Percentiles rank a stretch among this genome's conserved stretches.
Evolutionary conservation across 2,797 vertebrate genomes (phyloP).

Genomic region (Semotilus atromaculatus): DNA sequence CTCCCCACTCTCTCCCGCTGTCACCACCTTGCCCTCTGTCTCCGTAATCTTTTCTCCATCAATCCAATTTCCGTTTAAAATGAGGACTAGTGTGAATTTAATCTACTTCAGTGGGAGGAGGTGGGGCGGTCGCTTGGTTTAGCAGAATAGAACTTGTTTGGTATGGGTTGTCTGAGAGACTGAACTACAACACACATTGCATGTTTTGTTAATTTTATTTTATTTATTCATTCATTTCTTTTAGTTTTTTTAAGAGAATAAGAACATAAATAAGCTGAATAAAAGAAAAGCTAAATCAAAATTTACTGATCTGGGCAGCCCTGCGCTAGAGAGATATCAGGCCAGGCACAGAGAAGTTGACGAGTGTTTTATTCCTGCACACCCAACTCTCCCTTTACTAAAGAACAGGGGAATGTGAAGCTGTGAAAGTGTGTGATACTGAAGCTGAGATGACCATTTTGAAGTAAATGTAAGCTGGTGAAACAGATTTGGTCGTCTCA

Average conservation of each 20-base stretch:
- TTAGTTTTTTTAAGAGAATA: constrained; percentile 53
- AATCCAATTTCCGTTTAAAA: constrained; percentile 90
- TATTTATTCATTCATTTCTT: constrained; percentile 23
- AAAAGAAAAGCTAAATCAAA: constrained; percentile 61
- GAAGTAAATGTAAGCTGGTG: constrained; percentile 85
- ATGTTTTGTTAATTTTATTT: constrained; percentile 35
- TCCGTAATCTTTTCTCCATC: constrained; percentile 84
- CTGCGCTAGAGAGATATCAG: constrained; percentile 83
- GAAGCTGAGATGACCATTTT: constrained; percentile 87
- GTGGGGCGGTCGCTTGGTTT: constrained; percentile 47
- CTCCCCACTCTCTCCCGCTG: constrained; percentile 14
- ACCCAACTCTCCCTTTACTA: constrained; percentile 78
- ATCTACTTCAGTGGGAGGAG: constrained; percentile 81
- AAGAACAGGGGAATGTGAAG: constrained; percentile 81
- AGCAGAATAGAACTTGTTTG: constrained; percentile 66
- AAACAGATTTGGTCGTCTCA: constrained; percentile 85
- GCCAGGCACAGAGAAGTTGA: constrained; percentile 75
- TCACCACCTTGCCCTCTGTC: constrained; percentile 62
- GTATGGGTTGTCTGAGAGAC: constrained; percentile 44
- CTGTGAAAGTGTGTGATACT: constrained; percentile 85
- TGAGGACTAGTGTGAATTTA: constrained; percentile 82
- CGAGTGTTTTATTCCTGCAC: constrained; percentile 83
- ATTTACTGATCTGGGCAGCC: constrained; percentile 63
- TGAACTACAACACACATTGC: neutral
- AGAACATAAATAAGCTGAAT: constrained; percentile 58